Evolutionary conservation across 1,140 invertebrate species (phyloP).

Genomic region (Ctenoplectra terminalis): DNA sequence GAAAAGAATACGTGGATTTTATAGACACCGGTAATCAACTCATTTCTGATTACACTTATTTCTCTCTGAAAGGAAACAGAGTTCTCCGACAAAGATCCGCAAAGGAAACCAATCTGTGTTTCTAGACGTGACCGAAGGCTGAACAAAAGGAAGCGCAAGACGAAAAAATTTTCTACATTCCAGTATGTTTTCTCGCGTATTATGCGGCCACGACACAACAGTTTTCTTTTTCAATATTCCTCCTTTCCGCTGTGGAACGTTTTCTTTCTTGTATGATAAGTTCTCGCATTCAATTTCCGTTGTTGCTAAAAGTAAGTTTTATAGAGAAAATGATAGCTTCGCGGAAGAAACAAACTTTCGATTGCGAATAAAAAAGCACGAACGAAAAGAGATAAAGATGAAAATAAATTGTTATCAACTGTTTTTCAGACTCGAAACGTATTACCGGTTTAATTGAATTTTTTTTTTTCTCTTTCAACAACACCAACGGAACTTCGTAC

Average conservation of each 20-base stretch:
- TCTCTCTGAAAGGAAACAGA: not conserved
- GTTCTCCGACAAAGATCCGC: not conserved
- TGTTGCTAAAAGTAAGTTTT: not conserved
- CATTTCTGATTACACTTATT: not conserved
- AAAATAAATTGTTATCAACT: not conserved
- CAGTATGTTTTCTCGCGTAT: not conserved
- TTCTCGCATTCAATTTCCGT: not conserved
- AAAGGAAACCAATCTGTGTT: conserved; percentile 2
- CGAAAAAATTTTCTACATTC: not conserved
- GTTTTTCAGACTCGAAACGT: not conserved
- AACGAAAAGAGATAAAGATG: not conserved
- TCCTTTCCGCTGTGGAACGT: not conserved
- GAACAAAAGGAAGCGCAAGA: not conserved
- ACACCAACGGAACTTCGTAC: too few species aligned
- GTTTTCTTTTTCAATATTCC: not conserved
- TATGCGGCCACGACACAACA: not conserved
- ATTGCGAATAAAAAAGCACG: not conserved
- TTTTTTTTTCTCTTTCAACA: too few species aligned
- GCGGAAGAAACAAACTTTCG: too few species aligned
- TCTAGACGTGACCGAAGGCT: not conserved
- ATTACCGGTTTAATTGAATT: not conserved
- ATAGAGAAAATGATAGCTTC: not conserved
- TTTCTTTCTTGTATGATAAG: not conserved
- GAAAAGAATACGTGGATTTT: not conserved
- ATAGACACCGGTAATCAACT: not conserved